Evolutionary conservation across 2,797 vertebrate genomes (phyloP), one percentile per base, ranked within the genome.

Genomic region (Sciurus carolinensis): DNA sequence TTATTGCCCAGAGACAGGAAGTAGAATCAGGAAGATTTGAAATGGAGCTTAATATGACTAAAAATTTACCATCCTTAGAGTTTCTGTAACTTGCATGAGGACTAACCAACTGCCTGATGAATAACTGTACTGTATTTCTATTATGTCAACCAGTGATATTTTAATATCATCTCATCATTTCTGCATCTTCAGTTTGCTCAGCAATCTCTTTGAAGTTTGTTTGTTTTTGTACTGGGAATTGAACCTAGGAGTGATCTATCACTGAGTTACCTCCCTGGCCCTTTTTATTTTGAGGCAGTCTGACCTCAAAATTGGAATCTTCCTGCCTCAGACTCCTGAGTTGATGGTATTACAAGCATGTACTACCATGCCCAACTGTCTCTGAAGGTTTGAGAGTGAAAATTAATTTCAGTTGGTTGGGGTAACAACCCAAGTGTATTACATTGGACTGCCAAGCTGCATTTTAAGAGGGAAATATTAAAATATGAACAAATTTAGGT

Each of bases 401-500:
- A 92, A 73, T 81, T 88, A 93, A 95, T 92, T 66, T 87, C 79
- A 88, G 79, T 39, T 79, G 22, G n/a, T 88, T 86, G 28, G 17
- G 3, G 28, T 85, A 93, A 69, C 28, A 93, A 36, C 15, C 47
- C 76, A 73, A 67, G 33, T 84, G 36, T 88, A 11, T 82, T 92
- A 87, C 30, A 75, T 5, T 95, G 22, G 42, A 82, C 36, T 95
- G 66, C 18, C 30, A 93, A 92, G 1, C 5, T 75, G 3, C n/a
- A 93, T 77, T 83, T 96, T 90, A 93, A 96, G 47, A 87, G 8
- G 6, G 5, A 94, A 82, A 80, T 77, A 91, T 77, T 95, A 66
- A 95, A 94, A 95, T 89, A 47, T 93, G 59, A 93, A 88, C 89
- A 73, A 91, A 91, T 93, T 95, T 67, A 84, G 39, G 24, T 81